Base-by-base conservation (phyloP, 2,113 vertebrate species). In the Motacilla tschutschensis region DNA sequence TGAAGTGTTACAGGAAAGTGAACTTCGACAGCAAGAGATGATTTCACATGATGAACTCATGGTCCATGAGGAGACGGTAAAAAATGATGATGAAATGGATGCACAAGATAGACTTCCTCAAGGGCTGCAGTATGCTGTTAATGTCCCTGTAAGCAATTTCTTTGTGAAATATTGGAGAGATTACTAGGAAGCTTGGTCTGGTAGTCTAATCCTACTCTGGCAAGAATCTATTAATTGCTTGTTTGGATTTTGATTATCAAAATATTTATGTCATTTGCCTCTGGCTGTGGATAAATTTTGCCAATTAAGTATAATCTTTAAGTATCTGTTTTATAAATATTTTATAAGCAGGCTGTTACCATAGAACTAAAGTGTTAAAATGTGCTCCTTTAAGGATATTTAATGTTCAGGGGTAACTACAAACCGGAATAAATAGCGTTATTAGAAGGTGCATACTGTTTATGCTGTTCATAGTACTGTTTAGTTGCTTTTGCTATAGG, bases 31-130 rank as follows among this genome's bases (percentile, higher is more conserved):
- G 28, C 98, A 99, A 51, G 98, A 99, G 92, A 98, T 99, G 95
- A 98, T 99, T 85, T 97, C 99, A 78, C 98, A 99, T 15, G 98
- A 99, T 95, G 98, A 99, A 95, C 98, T 99, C 92, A 99, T 99
- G 98, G 98, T 99, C 96, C 99, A 99, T 80, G 98, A 99, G 96
- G 98, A 99, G 93, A 98, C 98, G n/a, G 98, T 98, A 82, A 99
- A 98, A 96, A 98, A 98, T 85, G 98, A 98, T 73, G 97, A 97
- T 70, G 98, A 98, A 83, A 96, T 98, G 91, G 98, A 98, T 64
- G 95, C 98, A 29, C 98, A 98, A 82, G 98, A 98, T 79, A 98
- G 98, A 94, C 97, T 98, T 95, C 98, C 98, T 91, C 98, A 99
- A 97, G 99, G 98, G 96, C 96, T 99, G 79, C 98, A 98, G 74